Percentiles rank a stretch among this genome's conserved stretches.
phyloP scores from a whole-genome alignment of 2,113 vertebrate species.

The Cyanistes caeruleus region DNA sequence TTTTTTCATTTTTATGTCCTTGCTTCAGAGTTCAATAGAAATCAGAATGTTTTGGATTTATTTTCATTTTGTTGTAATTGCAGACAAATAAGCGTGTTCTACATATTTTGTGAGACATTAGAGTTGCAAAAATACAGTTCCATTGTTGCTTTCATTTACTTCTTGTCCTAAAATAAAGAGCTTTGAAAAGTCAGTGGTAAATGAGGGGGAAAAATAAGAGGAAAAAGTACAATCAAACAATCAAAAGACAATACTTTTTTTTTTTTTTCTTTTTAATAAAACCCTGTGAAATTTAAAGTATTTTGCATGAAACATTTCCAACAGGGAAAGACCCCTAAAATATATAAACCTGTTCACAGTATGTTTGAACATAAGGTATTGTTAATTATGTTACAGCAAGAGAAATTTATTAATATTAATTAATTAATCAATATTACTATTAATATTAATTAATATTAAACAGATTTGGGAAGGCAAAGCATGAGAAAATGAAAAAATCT shows the following conservation, averaged over 20 bases:
- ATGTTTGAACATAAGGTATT: neutral
- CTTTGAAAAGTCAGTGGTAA: neutral
- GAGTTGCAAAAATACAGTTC: neutral
- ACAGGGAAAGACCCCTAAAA: neutral
- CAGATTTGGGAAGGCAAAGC: neutral
- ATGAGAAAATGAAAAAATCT: neutral
- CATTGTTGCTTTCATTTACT: neutral
- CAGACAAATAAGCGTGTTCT: neutral
- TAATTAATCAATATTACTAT: too few relatives aligned
- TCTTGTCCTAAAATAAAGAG: neutral
- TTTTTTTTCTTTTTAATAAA: neutral
- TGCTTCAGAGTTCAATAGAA: neutral
- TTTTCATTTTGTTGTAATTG: neutral
- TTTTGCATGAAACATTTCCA: neutral
- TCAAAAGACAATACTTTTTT: neutral
- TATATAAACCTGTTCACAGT: neutral
- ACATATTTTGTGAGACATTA: neutral
- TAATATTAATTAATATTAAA: neutral
- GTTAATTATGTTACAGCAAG: neutral
- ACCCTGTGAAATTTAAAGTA: neutral
- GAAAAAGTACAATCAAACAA: neutral
- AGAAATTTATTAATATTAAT: neutral
- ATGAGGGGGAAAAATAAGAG: fast-evolving
- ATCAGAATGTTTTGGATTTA: neutral
- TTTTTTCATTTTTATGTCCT: neutral